Evolutionary conservation across 2,797 vertebrate species (phyloP), one percentile per base, ranked within the genome.

Genomic region (Acanthopagrus latus): DNA sequence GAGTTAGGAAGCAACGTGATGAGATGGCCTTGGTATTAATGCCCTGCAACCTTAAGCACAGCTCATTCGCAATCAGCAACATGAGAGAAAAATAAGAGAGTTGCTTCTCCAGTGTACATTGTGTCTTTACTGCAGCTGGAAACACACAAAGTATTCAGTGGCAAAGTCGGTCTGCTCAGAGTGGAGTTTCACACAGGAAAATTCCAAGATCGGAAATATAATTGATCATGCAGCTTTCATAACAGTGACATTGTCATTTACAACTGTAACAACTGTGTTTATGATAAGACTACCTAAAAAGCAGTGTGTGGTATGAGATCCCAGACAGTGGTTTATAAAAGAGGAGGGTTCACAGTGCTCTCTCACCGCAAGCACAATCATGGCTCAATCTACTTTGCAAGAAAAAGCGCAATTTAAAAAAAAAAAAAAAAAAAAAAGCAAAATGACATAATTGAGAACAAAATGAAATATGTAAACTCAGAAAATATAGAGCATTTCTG

Each of bases 301-400:
- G 51, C 46, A 67, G 57, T 0, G 2, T 29, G 63, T 80, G 64
- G 71, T 63, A 25, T 4, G 50, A 78, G 62, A 75, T 78, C 58
- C 29, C 51, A 74, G 78, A 78, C 55, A 88, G 88, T 87, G 89
- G 59, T 82, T 82, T 75, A 64, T 41, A 77, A 74, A 64, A 68
- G 55, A 81, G 66, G 59, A 83, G 50, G 50, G 58, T 78, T 89
- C 86, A 90, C 88, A 87, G 87, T 88, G 87, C 74, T 75, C 81
- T 81, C 85, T 87, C 88, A 88, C 71, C 77, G 74, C 67, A 83
- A 79, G 81, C 72, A 55, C 72, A 55, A 50, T 79, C 57, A 84
- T 64, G 73, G 78, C 73, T 86, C 66, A 72, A 77, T 76, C 52
- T 84, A 80, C 62, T 38, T 20, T 25, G 54, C 73, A 70, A 73